These are phyloP conservation scores for Heteromormyrus szaboi DNA, from an alignment of 2,797 vertebrate genomes.

Conservation along the genomic window DNA sequence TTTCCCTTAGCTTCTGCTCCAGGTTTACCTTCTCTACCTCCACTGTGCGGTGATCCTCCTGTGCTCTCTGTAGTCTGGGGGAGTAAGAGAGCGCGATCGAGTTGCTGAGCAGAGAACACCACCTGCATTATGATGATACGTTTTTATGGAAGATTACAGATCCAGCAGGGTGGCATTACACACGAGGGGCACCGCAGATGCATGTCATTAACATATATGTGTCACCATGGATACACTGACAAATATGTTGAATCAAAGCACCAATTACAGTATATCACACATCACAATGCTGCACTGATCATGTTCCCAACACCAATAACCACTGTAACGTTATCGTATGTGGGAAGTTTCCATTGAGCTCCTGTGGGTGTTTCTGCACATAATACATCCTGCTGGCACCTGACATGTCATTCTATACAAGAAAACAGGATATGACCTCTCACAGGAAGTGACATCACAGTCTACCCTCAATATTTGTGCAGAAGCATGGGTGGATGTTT, in stretches of 20 bases:
- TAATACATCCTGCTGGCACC: not conserved
- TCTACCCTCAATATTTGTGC: not conserved
- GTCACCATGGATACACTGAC: not conserved
- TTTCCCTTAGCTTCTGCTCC: conserved; percentile 79
- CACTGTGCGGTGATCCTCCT: conserved; percentile 85
- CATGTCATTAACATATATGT: not conserved
- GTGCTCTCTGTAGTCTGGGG: conserved; percentile 79
- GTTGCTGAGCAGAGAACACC: not conserved
- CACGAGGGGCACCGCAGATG: not conserved
- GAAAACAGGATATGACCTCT: conserved; percentile 20
- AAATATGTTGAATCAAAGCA: not conserved
- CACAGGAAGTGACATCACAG: conserved; percentile 2
- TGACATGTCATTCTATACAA: not conserved
- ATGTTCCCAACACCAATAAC: not conserved
- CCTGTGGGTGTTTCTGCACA: not conserved
- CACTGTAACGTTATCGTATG: not conserved
- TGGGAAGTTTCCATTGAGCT: not conserved
- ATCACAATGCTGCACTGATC: not conserved
- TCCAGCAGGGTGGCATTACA: not conserved
- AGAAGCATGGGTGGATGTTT: not conserved
- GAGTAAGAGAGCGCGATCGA: not conserved
- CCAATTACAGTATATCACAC: not conserved
- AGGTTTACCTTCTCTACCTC: conserved; percentile 88
- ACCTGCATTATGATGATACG: not conserved
- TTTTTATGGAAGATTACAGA: not conserved